Evolutionary conservation across 2,797 vertebrate species (phyloP).

Genomic region (Cryptoprocta ferox): DNA sequence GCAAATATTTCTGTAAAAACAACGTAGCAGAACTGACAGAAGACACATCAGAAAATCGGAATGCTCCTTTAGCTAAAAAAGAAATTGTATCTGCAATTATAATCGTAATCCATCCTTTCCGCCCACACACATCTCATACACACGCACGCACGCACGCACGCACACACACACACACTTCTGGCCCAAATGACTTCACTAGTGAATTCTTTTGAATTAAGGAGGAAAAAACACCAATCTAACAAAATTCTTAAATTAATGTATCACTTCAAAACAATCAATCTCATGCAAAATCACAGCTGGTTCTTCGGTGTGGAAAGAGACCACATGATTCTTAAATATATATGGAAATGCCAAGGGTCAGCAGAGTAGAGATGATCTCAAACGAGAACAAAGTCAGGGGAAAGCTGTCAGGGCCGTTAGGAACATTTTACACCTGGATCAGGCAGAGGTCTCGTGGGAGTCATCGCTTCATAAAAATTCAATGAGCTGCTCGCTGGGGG

Average conservation of each 20-base stretch:
- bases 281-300: not conserved
- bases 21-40: not conserved
- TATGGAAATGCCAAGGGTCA: not conserved
- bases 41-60: not conserved
- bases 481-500: not conserved
- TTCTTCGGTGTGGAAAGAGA: not conserved
- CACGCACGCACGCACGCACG: no score
- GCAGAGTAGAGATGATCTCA: not conserved
- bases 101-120: not conserved
- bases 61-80: not conserved
- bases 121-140: not conserved
- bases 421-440: not conserved
- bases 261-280: not conserved
- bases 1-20: conserved; percentile 4
- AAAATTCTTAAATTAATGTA: not conserved
- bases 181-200: not conserved
- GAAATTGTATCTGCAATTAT: not conserved
- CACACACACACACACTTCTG: no score
- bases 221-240: not conserved
- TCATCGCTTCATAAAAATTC: not conserved
- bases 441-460: accelerated
- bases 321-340: not conserved
- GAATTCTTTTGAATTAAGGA: not conserved
- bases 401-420: not conserved
- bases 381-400: not conserved